phyloP scores from a whole-genome alignment of 2,797 vertebrate species.

The Premnoplex brunnescens region DNA sequence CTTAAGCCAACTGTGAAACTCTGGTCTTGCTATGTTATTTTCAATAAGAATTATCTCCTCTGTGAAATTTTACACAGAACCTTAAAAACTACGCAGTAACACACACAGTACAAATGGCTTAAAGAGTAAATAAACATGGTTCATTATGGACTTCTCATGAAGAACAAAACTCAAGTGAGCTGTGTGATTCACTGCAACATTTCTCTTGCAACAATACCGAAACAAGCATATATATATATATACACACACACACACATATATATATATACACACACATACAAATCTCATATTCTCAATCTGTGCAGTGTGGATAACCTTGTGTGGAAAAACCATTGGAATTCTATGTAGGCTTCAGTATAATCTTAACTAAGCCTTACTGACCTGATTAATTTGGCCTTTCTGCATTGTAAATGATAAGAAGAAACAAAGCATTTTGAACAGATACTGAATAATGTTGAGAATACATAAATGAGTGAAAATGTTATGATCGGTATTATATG shows the following conservation, averaged over 20 bases:
- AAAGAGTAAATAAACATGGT: background rate
- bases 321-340: background rate
- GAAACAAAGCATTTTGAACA: background rate
- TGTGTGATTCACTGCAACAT: background rate
- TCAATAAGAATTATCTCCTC: background rate
- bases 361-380: background rate
- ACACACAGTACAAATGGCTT: background rate
- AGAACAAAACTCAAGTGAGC: background rate
- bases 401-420: background rate
- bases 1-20: background rate
- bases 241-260: accelerated
- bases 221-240: background rate
- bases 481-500: background rate
- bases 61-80: background rate
- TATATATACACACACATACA: accelerated
- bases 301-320: background rate
- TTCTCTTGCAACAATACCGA: background rate
- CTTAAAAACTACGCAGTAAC: background rate
- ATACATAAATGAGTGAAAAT: background rate
- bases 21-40: background rate
- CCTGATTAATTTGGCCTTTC: background rate
- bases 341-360: background rate
- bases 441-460: background rate
- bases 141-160: accelerated
- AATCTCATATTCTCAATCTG: background rate